Percentiles rank a stretch among this genome's conserved stretches.
Conservation (phyloP, 1,140 invertebrate species). For the Centruroides sculpturatus region DNA sequence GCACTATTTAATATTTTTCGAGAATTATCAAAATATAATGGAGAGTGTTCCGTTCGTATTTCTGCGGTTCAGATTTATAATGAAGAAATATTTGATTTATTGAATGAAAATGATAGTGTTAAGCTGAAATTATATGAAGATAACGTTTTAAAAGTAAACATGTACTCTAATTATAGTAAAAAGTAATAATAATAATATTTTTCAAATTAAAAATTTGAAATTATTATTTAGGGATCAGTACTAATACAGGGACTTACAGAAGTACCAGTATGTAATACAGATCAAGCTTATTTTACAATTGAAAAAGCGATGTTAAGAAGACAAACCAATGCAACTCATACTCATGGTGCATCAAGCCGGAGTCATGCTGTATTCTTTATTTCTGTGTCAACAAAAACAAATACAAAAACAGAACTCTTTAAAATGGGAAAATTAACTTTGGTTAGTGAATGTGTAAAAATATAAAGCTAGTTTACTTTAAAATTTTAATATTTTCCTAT, state of each 20-base stretch:
- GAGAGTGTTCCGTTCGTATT: slow-evolving; percentile 76
- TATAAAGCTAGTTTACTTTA: background rate
- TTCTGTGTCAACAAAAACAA: slow-evolving; percentile 83
- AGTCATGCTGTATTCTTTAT: slow-evolving; percentile 90
- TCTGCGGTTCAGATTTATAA: slow-evolving; percentile 94
- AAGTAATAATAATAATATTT: background rate
- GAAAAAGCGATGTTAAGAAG: slow-evolving; percentile 68
- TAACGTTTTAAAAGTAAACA: slow-evolving; percentile 25
- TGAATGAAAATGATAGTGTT: slow-evolving; percentile 60
- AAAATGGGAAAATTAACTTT: slow-evolving; percentile 63
- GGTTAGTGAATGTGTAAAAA: slow-evolving; percentile 72
- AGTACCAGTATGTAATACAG: slow-evolving; percentile 71
- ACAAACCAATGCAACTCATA: slow-evolving; percentile 78
- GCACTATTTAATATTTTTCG: slow-evolving; percentile 68
- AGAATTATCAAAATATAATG: slow-evolving; percentile 47
- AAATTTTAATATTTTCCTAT: too few relatives aligned
- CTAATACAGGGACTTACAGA: slow-evolving; percentile 87
- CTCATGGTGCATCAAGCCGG: slow-evolving; percentile 84
- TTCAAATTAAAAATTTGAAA: background rate
- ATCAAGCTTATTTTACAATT: slow-evolving; percentile 77
- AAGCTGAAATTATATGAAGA: slow-evolving; percentile 50
- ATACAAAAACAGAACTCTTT: slow-evolving; percentile 53
- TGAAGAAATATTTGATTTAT: slow-evolving; percentile 86
- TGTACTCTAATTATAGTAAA: too few relatives aligned
- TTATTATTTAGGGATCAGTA: slow-evolving; percentile 50